Evolutionary conservation across 2,113 vertebrate species (phyloP).

Genomic region (Limnothrissa miodon): DNA sequence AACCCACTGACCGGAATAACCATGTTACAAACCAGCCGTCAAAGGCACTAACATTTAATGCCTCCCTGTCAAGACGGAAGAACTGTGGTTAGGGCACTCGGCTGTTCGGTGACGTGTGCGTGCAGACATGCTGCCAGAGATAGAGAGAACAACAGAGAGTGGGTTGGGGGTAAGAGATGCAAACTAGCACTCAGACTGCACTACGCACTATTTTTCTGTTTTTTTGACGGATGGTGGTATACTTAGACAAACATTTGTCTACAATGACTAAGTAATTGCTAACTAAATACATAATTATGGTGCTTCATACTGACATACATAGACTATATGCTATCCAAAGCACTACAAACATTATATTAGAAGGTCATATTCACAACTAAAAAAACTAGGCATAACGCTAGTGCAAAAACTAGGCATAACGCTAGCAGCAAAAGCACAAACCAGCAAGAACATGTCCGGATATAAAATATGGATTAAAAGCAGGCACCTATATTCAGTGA

Average conservation of each 20-base stretch:
- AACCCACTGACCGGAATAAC: constrained; percentile 61
- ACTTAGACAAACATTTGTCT: not conserved
- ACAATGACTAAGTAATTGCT: not conserved
- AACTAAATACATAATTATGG: not conserved
- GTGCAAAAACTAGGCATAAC: not conserved
- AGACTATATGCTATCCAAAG: not conserved
- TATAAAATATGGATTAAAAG: constrained; percentile 4
- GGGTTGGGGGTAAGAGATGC: not conserved
- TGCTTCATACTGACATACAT: not conserved
- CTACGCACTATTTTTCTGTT: not conserved
- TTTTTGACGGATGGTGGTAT: not conserved
- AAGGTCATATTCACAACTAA: too few species aligned
- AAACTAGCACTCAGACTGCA: not conserved
- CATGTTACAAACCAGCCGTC: constrained; percentile 58
- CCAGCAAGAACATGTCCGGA: not conserved
- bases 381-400: too few species aligned
- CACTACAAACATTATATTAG: too few species aligned
- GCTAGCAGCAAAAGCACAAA: not conserved
- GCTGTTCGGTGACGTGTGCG: constrained; percentile 27
- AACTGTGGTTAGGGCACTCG: constrained; percentile 48
- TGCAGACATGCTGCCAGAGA: not conserved
- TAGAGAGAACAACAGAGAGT: not conserved
- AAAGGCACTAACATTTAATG: constrained; percentile 64
- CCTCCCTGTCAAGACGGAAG: constrained; percentile 60
- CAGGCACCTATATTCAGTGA: not conserved